A percentile compares a stretch with the other conserved stretches of the same genome.
These are phyloP conservation scores for Muscicapa adusta DNA, from an alignment of 2,113 vertebrate genomes.

Conservation along the genomic window DNA sequence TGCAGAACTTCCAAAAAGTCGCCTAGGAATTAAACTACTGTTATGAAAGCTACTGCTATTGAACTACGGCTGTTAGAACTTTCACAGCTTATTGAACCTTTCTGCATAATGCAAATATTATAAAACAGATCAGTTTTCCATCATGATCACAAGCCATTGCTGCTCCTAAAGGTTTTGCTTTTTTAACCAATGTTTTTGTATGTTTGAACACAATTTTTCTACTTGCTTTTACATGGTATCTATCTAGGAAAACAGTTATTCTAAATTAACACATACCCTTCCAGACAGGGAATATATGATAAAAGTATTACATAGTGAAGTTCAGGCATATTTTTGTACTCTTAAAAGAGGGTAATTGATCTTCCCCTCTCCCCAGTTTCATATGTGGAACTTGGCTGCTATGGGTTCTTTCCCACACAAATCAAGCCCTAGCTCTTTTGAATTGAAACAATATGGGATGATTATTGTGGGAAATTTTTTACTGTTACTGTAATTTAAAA, in stretches of 20 bases:
- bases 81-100: background rate
- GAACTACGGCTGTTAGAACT: background rate
- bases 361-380: slow-evolving; percentile 19
- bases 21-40: background rate
- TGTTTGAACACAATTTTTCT: background rate
- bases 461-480: slow-evolving; percentile 63
- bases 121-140: background rate
- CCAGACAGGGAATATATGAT: background rate
- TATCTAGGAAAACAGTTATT: background rate
- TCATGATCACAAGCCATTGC: background rate
- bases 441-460: slow-evolving; percentile 64
- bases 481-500: slow-evolving; percentile 61
- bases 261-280: background rate
- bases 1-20: background rate
- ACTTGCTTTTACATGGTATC: background rate
- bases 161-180: background rate
- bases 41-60: background rate
- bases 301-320: background rate
- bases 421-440: slow-evolving; percentile 37
- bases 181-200: background rate
- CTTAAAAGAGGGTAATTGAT: slow-evolving; percentile 33
- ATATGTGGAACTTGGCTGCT: slow-evolving; percentile 52
- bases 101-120: background rate
- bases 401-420: slow-evolving; percentile 39
- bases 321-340: slow-evolving; percentile 24